A percentile compares a stretch with the other conserved stretches of the same genome.
These are phyloP conservation scores for Erpornis zantholeuca DNA, from an alignment of 2,113 vertebrate species.

Conservation along the genomic window DNA sequence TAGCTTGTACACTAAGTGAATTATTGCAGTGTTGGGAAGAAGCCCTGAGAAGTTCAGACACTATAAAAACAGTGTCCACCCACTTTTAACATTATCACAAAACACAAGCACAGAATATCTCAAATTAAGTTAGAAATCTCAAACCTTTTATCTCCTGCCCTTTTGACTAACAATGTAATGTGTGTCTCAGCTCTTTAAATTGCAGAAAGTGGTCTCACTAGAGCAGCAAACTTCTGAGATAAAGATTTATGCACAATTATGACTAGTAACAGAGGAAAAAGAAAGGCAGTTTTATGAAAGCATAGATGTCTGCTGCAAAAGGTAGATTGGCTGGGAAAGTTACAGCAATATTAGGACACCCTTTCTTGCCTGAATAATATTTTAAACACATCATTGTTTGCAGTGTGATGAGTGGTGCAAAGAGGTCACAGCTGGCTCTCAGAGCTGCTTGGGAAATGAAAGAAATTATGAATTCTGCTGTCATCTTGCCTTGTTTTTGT, in stretches of 20 bases:
- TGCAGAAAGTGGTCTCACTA: slow-evolving; percentile 3
- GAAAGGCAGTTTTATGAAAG: not conserved
- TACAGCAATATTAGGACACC: not conserved
- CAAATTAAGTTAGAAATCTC: slow-evolving; percentile 44
- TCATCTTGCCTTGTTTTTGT: not conserved
- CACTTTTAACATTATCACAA: not conserved
- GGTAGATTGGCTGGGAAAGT: not conserved
- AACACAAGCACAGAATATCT: not conserved
- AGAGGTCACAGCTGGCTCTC: not conserved
- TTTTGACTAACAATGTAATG: slow-evolving; percentile 28
- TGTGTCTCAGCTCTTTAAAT: slow-evolving; percentile 4
- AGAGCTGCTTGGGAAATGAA: not conserved
- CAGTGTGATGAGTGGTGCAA: not conserved
- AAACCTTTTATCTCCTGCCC: not conserved
- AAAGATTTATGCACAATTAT: slow-evolving; percentile 17
- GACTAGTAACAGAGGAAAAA: not conserved
- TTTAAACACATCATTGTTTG: not conserved
- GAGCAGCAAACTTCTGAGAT: not conserved
- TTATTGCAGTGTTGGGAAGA: not conserved
- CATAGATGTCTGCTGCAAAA: not conserved
- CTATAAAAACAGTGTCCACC: not conserved
- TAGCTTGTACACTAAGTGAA: not conserved
- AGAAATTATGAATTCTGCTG: not conserved
- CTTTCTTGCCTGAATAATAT: not conserved
- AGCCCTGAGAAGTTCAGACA: not conserved